Conservation (phyloP, 2,113 vertebrate genomes). For the Aramus guarauna region DNA sequence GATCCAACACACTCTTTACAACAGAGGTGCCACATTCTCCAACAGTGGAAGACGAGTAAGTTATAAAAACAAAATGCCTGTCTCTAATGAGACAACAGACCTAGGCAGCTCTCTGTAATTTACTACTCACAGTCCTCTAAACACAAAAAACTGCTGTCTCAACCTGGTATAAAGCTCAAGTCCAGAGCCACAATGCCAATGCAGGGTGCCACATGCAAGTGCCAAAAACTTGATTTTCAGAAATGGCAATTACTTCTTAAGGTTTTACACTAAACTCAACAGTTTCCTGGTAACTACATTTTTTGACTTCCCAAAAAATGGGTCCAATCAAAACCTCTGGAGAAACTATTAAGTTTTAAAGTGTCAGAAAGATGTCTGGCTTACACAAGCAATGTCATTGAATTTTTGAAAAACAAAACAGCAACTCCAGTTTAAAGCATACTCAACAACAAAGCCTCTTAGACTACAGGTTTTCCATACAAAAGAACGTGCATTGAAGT, state of each 20-base stretch:
- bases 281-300: neutral
- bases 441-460: neutral
- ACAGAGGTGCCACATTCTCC: neutral
- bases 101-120: neutral
- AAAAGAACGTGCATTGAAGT: neutral
- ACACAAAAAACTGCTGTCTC: neutral
- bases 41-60: neutral
- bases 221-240: neutral
- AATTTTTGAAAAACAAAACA: neutral
- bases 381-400: neutral
- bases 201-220: rapidly evolving
- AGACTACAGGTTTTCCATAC: neutral
- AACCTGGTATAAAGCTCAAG: neutral
- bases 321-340: neutral
- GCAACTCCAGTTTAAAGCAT: neutral
- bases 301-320: neutral
- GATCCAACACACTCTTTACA: neutral
- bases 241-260: neutral
- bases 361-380: neutral
- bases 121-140: neutral
- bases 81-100: neutral
- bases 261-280: neutral
- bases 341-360: neutral
- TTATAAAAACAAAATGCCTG: neutral
- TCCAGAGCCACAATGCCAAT: neutral